Evolutionary conservation across 2,113 vertebrate genomes (phyloP).

Genomic region (Mustelus asterias): DNA sequence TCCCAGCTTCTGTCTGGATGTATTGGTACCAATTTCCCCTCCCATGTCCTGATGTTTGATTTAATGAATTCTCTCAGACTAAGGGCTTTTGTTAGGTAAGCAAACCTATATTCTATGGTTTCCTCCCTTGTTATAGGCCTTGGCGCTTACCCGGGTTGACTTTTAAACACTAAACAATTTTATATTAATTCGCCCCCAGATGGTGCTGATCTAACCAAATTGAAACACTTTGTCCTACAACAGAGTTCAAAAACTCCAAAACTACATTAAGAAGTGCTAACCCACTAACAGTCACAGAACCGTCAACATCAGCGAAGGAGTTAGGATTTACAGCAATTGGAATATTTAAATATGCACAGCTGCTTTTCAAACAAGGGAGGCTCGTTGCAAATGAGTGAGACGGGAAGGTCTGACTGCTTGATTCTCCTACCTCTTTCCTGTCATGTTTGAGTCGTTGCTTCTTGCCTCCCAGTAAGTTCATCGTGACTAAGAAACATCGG

Average conservation of each 20-base stretch:
- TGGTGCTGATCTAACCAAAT: background rate
- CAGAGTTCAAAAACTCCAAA: background rate
- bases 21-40: too few relatives aligned
- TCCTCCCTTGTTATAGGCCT: too few relatives aligned
- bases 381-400: background rate
- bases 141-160: background rate
- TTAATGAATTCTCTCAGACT: too few relatives aligned
- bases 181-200: background rate
- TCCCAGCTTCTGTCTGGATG: too few relatives aligned
- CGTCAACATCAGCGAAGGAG: background rate
- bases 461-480: conserved; percentile 55
- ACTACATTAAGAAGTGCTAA: background rate
- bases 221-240: background rate
- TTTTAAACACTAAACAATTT: background rate
- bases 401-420: background rate
- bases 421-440: conserved; percentile 47
- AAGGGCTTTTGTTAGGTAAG: too few relatives aligned
- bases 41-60: too few relatives aligned
- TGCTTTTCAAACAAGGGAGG: background rate
- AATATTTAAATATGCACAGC: background rate
- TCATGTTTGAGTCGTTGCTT: conserved; percentile 49
- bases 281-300: background rate
- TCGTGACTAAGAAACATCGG: conserved; percentile 56
- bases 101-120: too few relatives aligned
- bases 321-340: background rate